phyloP scores from a whole-genome alignment of 2,113 vertebrate species.

The Ochotona princeps region DNA sequence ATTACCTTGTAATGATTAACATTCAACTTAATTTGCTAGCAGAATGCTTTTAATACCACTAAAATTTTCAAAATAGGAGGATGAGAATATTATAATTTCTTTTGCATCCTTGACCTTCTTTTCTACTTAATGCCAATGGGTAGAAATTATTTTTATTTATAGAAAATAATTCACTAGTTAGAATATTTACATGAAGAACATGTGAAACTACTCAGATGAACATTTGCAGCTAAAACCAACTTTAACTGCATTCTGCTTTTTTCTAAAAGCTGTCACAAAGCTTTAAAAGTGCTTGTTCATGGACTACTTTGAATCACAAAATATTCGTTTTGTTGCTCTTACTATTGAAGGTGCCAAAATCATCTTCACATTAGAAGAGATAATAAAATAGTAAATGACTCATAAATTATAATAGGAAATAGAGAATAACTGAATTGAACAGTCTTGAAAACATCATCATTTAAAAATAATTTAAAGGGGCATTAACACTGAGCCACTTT shows the following conservation, averaged over 20 bases:
- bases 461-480: not conserved
- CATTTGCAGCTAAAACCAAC: slow-evolving; percentile 56
- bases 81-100: not conserved
- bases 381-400: slow-evolving; percentile 67
- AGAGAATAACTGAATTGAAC: slow-evolving; percentile 24
- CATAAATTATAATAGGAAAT: slow-evolving; percentile 48
- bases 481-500: not conserved
- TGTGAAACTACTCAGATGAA: slow-evolving; percentile 65
- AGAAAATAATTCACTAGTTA: slow-evolving; percentile 68
- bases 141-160: slow-evolving; percentile 7
- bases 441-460: slow-evolving; percentile 29
- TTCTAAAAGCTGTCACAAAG: slow-evolving; percentile 50
- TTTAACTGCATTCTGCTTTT: slow-evolving; percentile 26
- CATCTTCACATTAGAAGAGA: slow-evolving; percentile 64
- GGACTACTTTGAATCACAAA: slow-evolving; percentile 49
- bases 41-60: not conserved
- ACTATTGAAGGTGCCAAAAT: slow-evolving; percentile 58
- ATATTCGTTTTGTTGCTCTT: slow-evolving; percentile 59
- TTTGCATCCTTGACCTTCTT: not conserved
- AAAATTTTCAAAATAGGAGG: not conserved
- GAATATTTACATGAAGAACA: slow-evolving; percentile 66
- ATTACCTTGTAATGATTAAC: not conserved
- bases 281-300: slow-evolving; percentile 40
- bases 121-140: not conserved
- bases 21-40: not conserved